These are phyloP conservation scores for Limnodromus scolopaceus DNA, from an alignment of 2,797 vertebrate species.

Conservation along the genomic window DNA sequence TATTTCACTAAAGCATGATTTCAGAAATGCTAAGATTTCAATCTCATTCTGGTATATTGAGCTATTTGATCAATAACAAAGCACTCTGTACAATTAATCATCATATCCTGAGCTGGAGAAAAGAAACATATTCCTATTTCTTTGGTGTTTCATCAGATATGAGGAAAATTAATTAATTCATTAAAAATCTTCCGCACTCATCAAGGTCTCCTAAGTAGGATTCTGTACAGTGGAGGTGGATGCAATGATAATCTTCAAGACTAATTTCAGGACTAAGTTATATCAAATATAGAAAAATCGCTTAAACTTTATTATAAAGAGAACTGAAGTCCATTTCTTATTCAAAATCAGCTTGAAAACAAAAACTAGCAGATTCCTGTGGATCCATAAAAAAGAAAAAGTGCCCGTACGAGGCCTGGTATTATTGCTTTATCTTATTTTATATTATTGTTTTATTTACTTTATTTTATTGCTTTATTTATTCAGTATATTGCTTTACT, in stretches of 20 bases:
- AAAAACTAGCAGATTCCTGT: background rate
- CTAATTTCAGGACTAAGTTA: background rate
- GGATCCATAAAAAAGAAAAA: background rate
- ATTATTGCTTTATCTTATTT: background rate
- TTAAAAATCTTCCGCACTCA: accelerated
- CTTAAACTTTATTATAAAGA: background rate
- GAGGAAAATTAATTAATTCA: background rate
- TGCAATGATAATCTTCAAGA: background rate
- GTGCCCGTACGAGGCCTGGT: background rate
- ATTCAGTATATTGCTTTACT: background rate
- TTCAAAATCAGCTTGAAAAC: background rate
- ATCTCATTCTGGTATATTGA: background rate
- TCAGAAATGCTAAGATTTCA: background rate
- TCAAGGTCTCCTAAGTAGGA: background rate
- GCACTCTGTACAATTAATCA: background rate
- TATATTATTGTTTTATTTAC: background rate
- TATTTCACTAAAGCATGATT: background rate
- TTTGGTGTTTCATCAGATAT: background rate
- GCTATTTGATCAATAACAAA: background rate
- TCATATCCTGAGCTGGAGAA: background rate
- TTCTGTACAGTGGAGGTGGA: background rate
- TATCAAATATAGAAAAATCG: background rate
- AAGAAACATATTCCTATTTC: background rate
- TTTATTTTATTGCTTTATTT: background rate
- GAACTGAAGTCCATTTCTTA: background rate